Base-by-base conservation (phyloP, 2,113 vertebrate genomes). In the Phalacrocorax pelagicus region DNA sequence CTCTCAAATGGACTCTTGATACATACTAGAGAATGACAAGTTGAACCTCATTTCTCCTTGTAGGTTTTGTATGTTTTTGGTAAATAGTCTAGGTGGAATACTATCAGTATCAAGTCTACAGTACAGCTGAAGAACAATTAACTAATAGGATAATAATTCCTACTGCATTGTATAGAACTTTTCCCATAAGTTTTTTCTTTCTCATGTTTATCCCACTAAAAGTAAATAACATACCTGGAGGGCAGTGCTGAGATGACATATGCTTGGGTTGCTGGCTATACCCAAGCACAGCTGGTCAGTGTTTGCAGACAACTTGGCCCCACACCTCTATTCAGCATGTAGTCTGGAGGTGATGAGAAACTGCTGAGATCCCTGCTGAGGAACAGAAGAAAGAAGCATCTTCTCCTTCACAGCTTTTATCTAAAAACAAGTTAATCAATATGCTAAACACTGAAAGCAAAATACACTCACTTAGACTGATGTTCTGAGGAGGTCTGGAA, bases 381-480 rank as follows among this genome's bases (percentile, higher is more conserved):
- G 83, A 86, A 93, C 80, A 96, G 90, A 91, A 77, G 81, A 97
- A 96, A 96, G 95, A 66, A 90, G 63, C 85, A 88, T 89, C 94
- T 91, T 91, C 74, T 91, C 34, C 74, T 90, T 97, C 82, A 88
- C 71, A 94, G 67, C 63, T 90, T 94, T 96, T 94, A 91, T 97
- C 96, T 96, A 71, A 96, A 79, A 97, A 90, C 90, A 94, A 91
- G 92, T 96, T 95, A 94, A 98, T 97, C 92, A 94, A 92, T 95
- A 96, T 97, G 96, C 82, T 96, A 96, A 98, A 97, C 40, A 23
- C 82, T 88, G 95, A 92, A 94, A 94, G 73, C 55, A 91, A 95
- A 96, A 90, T 95, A 49, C 20, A 34, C 32, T 88, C 42, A 71
- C 86, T 91, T 30, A 87, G 91, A 57, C 74, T 89, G 94, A 81